Conservation (phyloP, 2,888 invertebrate species). For the Ormyrus pomaceus region DNA sequence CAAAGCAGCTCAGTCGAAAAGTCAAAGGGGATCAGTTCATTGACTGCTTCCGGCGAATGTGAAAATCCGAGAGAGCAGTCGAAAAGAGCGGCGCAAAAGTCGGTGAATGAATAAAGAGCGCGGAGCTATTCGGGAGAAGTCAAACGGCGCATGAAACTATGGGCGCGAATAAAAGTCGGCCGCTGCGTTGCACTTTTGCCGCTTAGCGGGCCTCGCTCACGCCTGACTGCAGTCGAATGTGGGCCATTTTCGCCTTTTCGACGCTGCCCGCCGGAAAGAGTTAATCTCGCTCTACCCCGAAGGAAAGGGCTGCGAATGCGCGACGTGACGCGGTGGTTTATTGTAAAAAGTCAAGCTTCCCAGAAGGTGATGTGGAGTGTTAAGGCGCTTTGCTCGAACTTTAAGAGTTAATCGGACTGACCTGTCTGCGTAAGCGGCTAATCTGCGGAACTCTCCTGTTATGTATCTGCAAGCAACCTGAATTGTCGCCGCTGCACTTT, state of each 20-base stretch:
- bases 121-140: slow-evolving; percentile 12
- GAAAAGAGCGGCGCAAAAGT: neutral
- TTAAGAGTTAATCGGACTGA: slow-evolving; percentile 29
- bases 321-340: too few species aligned
- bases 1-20: slow-evolving; percentile 10
- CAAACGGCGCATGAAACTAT: slow-evolving; percentile 31
- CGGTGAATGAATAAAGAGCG: neutral
- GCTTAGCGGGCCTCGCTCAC: neutral
- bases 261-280: neutral
- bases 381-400: slow-evolving; percentile 17
- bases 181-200: neutral
- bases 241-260: slow-evolving; percentile 1
- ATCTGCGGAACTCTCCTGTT: neutral
- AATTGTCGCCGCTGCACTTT: too few species aligned
- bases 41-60: neutral
- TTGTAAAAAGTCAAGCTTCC: slow-evolving; percentile 14
- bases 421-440: neutral
- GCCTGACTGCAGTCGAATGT: neutral
- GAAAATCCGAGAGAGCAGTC: neutral
- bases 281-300: neutral
- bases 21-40: slow-evolving; percentile 26
- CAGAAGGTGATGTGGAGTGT: neutral
- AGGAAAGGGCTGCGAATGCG: neutral
- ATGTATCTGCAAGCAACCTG: neutral
- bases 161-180: slow-evolving; percentile 5